Conservation (phyloP, 2,797 vertebrate species). For the Lepilemur septentrionalis region DNA sequence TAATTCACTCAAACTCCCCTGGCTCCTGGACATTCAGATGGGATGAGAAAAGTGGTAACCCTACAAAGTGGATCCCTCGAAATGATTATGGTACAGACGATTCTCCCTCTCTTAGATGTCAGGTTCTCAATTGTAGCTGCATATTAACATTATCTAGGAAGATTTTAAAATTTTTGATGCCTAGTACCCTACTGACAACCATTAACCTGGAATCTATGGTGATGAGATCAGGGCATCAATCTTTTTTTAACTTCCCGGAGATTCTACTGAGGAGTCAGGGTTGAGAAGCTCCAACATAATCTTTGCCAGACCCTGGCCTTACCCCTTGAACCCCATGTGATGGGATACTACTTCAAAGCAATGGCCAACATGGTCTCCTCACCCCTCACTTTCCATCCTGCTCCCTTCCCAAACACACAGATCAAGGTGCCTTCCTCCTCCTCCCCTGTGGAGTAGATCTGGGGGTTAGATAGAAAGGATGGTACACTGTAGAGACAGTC, state of each 20-base stretch:
- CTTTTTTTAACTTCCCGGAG: background rate
- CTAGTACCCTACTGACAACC: background rate
- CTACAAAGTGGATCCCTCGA: background rate
- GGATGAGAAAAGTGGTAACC: background rate
- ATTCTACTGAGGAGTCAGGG: background rate
- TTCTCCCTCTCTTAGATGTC: background rate
- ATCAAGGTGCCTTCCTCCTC: background rate
- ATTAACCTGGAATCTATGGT: background rate
- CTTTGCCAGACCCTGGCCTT: background rate
- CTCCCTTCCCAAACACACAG: background rate
- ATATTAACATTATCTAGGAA: background rate
- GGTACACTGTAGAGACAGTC: background rate
- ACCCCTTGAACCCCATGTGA: background rate
- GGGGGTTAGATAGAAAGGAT: background rate
- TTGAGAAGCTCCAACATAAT: background rate
- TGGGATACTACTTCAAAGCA: background rate
- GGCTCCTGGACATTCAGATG: background rate
- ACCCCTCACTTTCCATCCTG: background rate
- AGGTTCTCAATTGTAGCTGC: background rate
- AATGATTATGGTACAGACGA: background rate
- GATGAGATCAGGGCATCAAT: background rate
- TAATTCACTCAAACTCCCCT: background rate
- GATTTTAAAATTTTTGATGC: background rate
- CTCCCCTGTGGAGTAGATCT: background rate
- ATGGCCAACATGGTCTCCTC: background rate